A percentile compares a stretch with the other conserved stretches of the same genome.
Evolutionary conservation across 2,888 invertebrate genomes (phyloP).

Genomic region (Aquatica leii): DNA sequence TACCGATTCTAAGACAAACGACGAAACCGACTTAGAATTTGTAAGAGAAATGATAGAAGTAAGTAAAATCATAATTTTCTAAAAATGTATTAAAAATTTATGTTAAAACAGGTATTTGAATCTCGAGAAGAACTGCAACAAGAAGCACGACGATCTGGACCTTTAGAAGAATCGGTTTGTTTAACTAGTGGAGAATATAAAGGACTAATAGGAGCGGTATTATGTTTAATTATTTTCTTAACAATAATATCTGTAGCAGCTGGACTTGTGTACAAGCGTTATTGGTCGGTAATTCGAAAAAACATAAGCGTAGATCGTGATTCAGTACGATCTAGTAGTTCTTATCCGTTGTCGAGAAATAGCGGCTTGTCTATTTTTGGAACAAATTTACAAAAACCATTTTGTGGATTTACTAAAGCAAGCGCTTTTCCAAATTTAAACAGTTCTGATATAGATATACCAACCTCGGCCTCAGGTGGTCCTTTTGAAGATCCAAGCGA

Average conservation of each 20-base stretch:
- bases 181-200: slow-evolving; percentile 86
- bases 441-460: slow-evolving; percentile 54
- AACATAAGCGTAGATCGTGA: slow-evolving; percentile 66
- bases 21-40: slow-evolving; percentile 67
- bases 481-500: slow-evolving; percentile 88
- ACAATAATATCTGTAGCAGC: slow-evolving; percentile 78
- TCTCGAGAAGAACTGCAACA: slow-evolving; percentile 76
- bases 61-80: slow-evolving; percentile 36
- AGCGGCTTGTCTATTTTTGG: slow-evolving; percentile 71
- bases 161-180: slow-evolving; percentile 76
- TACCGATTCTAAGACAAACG: slow-evolving; percentile 63
- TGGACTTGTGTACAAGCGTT: slow-evolving; percentile 79
- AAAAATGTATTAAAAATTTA: background rate
- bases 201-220: slow-evolving; percentile 80
- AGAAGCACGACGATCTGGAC: slow-evolving; percentile 72
- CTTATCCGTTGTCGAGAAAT: slow-evolving; percentile 60
- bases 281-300: slow-evolving; percentile 81
- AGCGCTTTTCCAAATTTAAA: slow-evolving; percentile 53
- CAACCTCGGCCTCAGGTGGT: slow-evolving; percentile 54
- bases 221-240: slow-evolving; percentile 76
- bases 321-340: slow-evolving; percentile 60
- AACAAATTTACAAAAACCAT: slow-evolving; percentile 74
- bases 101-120: slow-evolving; percentile 76
- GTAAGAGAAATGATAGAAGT: slow-evolving; percentile 92
- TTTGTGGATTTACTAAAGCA: slow-evolving; percentile 62